Base-by-base conservation (phyloP, 2,113 vertebrate genomes). In the Planiliza haematocheilus region DNA sequence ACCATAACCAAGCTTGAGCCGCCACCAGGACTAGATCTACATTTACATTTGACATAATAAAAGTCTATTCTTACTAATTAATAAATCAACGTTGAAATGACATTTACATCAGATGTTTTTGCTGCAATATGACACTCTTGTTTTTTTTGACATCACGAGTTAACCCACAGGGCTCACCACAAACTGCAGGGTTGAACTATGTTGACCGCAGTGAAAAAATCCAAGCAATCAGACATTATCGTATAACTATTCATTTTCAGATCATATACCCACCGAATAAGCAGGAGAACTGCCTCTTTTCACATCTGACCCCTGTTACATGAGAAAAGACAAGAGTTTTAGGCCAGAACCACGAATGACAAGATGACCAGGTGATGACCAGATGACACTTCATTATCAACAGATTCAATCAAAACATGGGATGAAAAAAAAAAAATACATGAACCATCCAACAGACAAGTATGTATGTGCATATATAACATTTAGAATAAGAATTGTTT, bases 251-350 rank as follows among this genome's bases (percentile, higher is more conserved):
- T 48, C 2, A 37, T 70, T 21, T 57, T 24, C 39, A 42, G 10
- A 63, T 61, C 0, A 46, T 50, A 39, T 57, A 79, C 87, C 21
- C 70, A 92, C 89, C 64, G 86, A 91, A 75, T 90, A 91, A 64
- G 91, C 90, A 56, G 91, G 89, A 66, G 90, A 92, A 56, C 80
- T 85, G 41, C 90, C 89, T 61, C 86, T 83, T 86, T 91, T 91
- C 74, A 90, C 81, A 49, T 91, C 90, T 43, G 90, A 90, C 12
- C 89, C 86, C 86, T 90, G 50, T 20, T 7, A 68, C 51, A 41
- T 9, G 17, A 76, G 8, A 48, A 74, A 60, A 4, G 8, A 51
- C 55, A 30, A 30, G 48, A 51, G 1, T 53, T 73, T 58, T 11
- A 58, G 7, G 38, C 7, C 5, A 38, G 61, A 56, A 70, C 7